Evolutionary conservation across 2,888 invertebrate genomes (phyloP).

Genomic region (Orthonevra nobilis): DNA sequence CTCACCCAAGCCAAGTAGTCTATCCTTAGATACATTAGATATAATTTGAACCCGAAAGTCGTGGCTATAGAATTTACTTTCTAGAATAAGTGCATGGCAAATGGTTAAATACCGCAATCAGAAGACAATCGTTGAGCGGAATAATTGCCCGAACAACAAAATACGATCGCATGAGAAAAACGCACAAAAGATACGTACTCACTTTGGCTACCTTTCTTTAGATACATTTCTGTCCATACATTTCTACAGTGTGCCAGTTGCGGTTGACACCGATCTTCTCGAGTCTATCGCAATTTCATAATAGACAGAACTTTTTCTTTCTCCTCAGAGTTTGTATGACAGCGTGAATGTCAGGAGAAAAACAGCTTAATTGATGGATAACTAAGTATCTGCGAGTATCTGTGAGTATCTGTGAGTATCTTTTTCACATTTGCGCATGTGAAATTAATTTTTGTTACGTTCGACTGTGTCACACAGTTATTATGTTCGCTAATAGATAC

Average conservation of each 20-base stretch:
- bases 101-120: constrained; percentile 25
- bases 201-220: background rate
- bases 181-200: constrained; percentile 7
- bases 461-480: constrained; percentile 30
- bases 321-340: no score
- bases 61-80: constrained; percentile 23
- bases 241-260: constrained; percentile 12
- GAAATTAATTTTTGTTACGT: constrained; percentile 34
- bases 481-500: constrained; percentile 21
- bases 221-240: no score
- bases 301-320: constrained; percentile 4
- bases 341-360: no score
- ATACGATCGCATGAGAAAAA: background rate
- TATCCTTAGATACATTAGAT: background rate
- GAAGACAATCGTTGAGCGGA: constrained; percentile 33
- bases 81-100: constrained; percentile 27
- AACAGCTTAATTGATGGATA: constrained; percentile 1
- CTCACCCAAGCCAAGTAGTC: constrained; percentile 25
- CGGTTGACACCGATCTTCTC: constrained; percentile 42
- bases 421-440: constrained; percentile 19
- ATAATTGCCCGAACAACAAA: constrained; percentile 20
- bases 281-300: constrained; percentile 39
- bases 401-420: constrained; percentile 13
- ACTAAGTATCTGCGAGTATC: constrained; percentile 12
- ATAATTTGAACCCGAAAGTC: constrained; percentile 13